These are phyloP conservation scores for Gobiocypris rarus DNA, from an alignment of 2,113 vertebrate species.

Conservation along the genomic window DNA sequence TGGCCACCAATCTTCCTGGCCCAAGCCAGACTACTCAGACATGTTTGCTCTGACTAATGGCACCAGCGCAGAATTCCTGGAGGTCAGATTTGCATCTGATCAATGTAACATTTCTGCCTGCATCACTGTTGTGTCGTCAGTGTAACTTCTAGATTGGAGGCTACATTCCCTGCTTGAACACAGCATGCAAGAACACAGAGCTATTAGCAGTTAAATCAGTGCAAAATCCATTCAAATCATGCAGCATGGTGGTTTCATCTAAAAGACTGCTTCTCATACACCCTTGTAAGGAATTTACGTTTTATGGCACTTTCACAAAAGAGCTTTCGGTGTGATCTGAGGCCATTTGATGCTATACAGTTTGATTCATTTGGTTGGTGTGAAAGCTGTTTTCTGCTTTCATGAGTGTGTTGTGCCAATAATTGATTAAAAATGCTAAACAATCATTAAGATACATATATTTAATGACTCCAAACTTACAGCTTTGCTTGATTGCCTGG, in stretches of 20 bases:
- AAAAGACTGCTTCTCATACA: background rate
- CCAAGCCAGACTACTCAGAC: background rate
- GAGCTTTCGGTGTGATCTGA: background rate
- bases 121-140: background rate
- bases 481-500: too few relatives aligned
- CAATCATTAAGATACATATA: too few relatives aligned
- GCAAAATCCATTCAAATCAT: constrained; percentile 4
- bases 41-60: constrained; percentile 29
- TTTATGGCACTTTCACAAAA: background rate
- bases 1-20: constrained; percentile 47
- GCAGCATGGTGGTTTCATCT: background rate
- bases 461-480: too few relatives aligned
- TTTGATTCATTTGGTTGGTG: too few relatives aligned
- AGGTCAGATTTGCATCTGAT: constrained; percentile 44
- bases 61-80: constrained; percentile 25
- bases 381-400: too few relatives aligned
- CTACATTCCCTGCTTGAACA: background rate
- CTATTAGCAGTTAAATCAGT: constrained; percentile 30
- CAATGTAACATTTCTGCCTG: constrained; percentile 28
- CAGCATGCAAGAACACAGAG: constrained; percentile 2
- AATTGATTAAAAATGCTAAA: too few relatives aligned
- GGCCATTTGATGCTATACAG: too few relatives aligned
- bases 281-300: background rate
- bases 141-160: background rate
- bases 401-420: too few relatives aligned